Evolutionary conservation across 2,888 invertebrate species (phyloP).

Genomic region (Stenurella melanura): DNA sequence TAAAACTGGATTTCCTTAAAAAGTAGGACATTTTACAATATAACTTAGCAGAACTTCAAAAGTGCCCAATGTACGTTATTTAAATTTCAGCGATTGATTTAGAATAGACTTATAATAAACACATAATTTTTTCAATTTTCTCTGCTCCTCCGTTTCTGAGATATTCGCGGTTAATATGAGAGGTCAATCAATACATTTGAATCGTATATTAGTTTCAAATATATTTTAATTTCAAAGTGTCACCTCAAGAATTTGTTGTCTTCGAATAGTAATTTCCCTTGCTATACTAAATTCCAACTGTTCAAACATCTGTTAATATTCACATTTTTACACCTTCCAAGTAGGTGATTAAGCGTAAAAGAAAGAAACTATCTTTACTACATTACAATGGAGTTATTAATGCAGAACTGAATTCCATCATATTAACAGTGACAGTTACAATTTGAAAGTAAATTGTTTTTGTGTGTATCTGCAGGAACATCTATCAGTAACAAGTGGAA

Average conservation of each 20-base stretch:
- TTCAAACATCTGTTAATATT: not conserved
- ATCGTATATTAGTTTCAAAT: not conserved
- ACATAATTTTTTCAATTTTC: no score
- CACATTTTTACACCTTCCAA: not conserved
- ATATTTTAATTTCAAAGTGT: not conserved
- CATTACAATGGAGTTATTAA: slow-evolving; percentile 10
- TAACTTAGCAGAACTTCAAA: no score
- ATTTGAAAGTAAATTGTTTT: slow-evolving; percentile 18
- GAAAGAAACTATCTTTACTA: not conserved
- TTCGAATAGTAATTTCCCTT: no score
- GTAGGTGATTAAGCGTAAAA: not conserved
- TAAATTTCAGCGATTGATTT: no score
- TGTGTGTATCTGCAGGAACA: not conserved
- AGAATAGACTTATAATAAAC: no score
- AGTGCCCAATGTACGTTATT: no score
- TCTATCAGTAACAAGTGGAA: slow-evolving; percentile 23
- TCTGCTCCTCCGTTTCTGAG: no score
- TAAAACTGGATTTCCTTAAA: no score
- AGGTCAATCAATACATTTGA: no score
- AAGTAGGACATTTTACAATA: no score
- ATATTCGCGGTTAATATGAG: no score
- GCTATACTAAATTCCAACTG: not conserved
- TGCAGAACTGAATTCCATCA: not conserved
- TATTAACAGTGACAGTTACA: not conserved
- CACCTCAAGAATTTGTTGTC: no score